Conservation (phyloP, 1,140 invertebrate genomes). For the Neuroterus valhalla region DNA sequence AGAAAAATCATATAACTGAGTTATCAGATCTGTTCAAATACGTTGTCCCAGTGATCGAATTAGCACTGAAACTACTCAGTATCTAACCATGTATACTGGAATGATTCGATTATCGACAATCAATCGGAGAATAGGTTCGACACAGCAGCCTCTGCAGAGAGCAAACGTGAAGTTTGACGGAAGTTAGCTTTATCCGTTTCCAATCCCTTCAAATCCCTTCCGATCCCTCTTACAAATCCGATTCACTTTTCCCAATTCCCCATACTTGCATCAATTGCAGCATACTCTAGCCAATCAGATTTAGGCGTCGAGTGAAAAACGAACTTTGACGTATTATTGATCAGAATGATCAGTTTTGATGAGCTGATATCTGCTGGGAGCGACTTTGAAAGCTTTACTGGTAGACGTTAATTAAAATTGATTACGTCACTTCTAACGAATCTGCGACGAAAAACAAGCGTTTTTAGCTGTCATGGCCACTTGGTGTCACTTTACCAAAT, state of each 20-base stretch:
- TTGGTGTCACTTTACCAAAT: too few relatives aligned
- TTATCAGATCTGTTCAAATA: slow-evolving; percentile 47
- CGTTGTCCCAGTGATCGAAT: slow-evolving; percentile 57
- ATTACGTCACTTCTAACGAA: slow-evolving; percentile 8
- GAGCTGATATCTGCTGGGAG: slow-evolving; percentile 30
- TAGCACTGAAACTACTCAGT: slow-evolving; percentile 62
- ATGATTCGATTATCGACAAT: slow-evolving; percentile 66
- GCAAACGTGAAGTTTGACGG: slow-evolving; percentile 47
- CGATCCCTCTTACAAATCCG: neutral
- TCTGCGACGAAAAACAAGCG: slow-evolving; percentile 11
- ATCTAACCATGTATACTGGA: slow-evolving; percentile 51
- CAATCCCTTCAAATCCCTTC: slow-evolving; percentile 27
- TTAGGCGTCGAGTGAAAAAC: slow-evolving; percentile 39
- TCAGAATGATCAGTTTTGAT: slow-evolving; percentile 42
- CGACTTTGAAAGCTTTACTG: slow-evolving; percentile 28
- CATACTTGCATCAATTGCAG: neutral
- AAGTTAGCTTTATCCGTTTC: slow-evolving; percentile 40
- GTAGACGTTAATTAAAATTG: slow-evolving; percentile 16
- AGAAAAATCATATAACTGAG: slow-evolving; percentile 48
- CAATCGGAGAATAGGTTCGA: slow-evolving; percentile 56
- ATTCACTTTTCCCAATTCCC: neutral
- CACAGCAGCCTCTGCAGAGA: slow-evolving; percentile 40
- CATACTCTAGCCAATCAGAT: slow-evolving; percentile 1
- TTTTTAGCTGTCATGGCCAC: too few relatives aligned
- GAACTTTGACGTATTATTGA: slow-evolving; percentile 37